Base-by-base conservation (phyloP, 2,797 vertebrate species). In the Calcarius lapponicus region DNA sequence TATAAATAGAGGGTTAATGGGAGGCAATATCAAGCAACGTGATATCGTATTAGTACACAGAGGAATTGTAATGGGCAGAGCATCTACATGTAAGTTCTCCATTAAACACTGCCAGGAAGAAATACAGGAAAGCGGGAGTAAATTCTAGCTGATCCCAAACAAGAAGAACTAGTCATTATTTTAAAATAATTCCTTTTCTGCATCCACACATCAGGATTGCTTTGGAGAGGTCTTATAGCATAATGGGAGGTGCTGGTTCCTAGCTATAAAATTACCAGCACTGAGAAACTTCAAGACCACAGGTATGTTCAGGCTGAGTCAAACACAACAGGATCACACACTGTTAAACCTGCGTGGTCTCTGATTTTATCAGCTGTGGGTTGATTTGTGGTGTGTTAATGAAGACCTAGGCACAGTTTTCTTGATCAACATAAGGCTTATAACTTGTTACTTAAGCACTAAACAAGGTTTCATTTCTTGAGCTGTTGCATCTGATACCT, bases 381-480 rank as follows among this genome's bases (percentile, higher is more conserved):
- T 81, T 97, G 94, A 97, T 97, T 98, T 91, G 83, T 36, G 17
- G 36, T 94, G 95, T 97, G 96, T 96, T 97, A 97, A 97, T 97
- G 86, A 97, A 97, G 93, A 95, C 91, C 90, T 97, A 95, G 70
- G 88, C 97, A 94, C 96, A 96, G 93, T 96, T 97, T 97, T 96
- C 96, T 97, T 97, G 95, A 97, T 97, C 97, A 97, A 95, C 24
- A 47, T 95, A 95, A 96, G 74, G 87, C 85, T 96, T 80, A 88
- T 94, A 89, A 96, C 93, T 94, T 97, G 78, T 96, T 97, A 95
- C 95, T 97, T 97, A 76, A 97, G 64, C 78, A 95, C 92, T 94
- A 97, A 97, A 97, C 36, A 97, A 96, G 93, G 96, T 96, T 96
- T 90, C 91, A 86, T 28, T 96, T 97, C 97, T 97, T 96, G 61